Conservation (phyloP, 2,113 vertebrate species). For the Speoplatyrhinus poulsoni region DNA sequence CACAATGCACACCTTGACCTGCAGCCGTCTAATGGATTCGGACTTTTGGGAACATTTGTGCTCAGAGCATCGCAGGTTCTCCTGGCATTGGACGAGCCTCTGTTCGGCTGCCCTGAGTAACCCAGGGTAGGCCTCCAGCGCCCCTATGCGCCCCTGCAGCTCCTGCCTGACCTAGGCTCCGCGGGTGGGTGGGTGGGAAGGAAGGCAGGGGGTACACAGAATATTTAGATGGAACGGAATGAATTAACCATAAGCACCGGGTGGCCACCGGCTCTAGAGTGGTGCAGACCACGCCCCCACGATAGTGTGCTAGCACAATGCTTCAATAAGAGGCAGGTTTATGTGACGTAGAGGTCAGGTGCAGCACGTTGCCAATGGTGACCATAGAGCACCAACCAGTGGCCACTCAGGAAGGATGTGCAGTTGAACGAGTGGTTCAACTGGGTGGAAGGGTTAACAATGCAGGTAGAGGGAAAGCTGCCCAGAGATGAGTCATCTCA, state of each 20-base stretch:
- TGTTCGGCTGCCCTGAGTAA: slow-evolving; percentile 72
- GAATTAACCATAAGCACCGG: too few species aligned
- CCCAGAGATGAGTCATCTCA: background rate
- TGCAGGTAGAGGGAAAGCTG: background rate
- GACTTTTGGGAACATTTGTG: slow-evolving; percentile 69
- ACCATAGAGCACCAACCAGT: background rate
- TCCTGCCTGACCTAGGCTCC: slow-evolving; percentile 78
- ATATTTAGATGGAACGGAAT: slow-evolving; percentile 3
- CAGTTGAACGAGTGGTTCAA: background rate
- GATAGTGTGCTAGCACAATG: too few species aligned
- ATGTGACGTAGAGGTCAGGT: background rate
- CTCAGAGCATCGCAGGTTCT: slow-evolving; percentile 68
- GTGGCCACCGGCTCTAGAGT: too few species aligned
- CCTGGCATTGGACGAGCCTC: slow-evolving; percentile 74
- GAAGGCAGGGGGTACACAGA: slow-evolving; percentile 28
- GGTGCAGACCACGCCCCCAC: too few species aligned
- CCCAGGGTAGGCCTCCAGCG: slow-evolving; percentile 70
- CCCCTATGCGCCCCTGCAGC: slow-evolving; percentile 69
- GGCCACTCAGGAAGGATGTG: slow-evolving; percentile 7
- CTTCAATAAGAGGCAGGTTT: too few species aligned
- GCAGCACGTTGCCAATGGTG: background rate
- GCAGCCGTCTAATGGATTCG: slow-evolving; percentile 75
- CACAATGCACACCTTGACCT: slow-evolving; percentile 76
- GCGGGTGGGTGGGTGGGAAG: slow-evolving; percentile 21
- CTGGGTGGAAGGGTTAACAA: background rate